A percentile compares a stretch with the other conserved stretches of the same genome.
Evolutionary conservation across 92 coral and sea anemone genomes (phyloP).

Genomic region (Actinernus sp.): DNA sequence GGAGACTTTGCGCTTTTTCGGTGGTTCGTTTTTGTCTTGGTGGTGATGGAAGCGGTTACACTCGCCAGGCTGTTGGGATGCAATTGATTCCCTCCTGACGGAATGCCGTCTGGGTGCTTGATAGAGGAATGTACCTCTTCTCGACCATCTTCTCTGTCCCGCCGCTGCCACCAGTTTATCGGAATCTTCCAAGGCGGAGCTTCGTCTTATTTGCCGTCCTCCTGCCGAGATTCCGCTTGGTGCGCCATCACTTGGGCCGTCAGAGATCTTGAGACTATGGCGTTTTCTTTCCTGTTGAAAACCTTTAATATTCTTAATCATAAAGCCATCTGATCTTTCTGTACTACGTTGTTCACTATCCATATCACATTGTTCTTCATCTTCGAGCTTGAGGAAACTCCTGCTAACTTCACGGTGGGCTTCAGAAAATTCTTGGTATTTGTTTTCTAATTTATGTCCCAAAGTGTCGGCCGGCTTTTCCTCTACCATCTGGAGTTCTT

Average conservation of each 20-base stretch:
- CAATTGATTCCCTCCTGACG: background rate
- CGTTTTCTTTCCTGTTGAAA: background rate
- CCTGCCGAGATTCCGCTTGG: background rate
- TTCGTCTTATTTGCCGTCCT: no score
- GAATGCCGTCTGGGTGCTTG: background rate
- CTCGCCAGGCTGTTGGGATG: constrained; percentile 1
- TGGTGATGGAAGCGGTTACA: constrained; percentile 10
- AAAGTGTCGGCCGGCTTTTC: background rate
- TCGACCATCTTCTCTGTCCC: background rate
- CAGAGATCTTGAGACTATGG: background rate
- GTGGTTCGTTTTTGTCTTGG: constrained; percentile 4
- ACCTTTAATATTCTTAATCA: background rate
- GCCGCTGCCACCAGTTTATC: background rate
- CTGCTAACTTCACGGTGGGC: constrained; percentile 8
- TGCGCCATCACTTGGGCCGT: background rate
- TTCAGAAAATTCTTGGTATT: constrained; percentile 10
- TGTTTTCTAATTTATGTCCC: no score
- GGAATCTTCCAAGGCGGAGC: no score
- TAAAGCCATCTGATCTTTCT: background rate
- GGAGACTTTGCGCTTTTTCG: constrained; percentile 14
- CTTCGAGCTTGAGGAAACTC: background rate
- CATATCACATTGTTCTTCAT: background rate
- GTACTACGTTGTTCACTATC: background rate
- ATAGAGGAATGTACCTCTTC: background rate
- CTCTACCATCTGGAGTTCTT: background rate